Percentiles rank a stretch among this genome's conserved stretches.
Evolutionary conservation across 2,797 vertebrate genomes (phyloP).

Genomic region (Thunnus albacares): DNA sequence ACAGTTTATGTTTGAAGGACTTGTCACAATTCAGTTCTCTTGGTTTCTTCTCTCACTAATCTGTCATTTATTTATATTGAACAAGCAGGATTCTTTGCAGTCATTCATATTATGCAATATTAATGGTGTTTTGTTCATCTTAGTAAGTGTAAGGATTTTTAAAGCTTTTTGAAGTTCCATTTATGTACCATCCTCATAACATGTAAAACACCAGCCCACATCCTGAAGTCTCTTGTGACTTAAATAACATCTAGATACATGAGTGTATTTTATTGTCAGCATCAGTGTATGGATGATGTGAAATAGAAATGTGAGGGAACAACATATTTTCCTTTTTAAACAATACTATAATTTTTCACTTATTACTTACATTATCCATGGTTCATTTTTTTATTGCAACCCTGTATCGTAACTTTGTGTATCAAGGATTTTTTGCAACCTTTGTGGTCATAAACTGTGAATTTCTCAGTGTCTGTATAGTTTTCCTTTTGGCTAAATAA

Average conservation of each 20-base stretch:
- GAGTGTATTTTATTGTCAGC: neutral
- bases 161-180: no score
- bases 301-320: neutral
- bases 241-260: conserved; percentile 18
- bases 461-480: neutral
- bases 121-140: neutral
- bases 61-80: neutral
- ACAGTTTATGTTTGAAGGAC: neutral
- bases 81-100: neutral
- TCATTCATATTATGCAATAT: neutral
- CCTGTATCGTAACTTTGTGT: conserved; percentile 8
- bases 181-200: no score
- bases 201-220: neutral
- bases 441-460: conserved; percentile 4
- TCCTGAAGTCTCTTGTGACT: conserved; percentile 2
- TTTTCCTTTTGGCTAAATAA: conserved; percentile 23
- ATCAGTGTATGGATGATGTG: conserved; percentile 14
- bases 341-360: neutral
- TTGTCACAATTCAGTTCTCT: neutral
- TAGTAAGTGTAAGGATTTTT: no score
- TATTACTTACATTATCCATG: conserved; percentile 8
- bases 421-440: conserved; percentile 17
- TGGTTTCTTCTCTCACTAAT: conserved; percentile 16
- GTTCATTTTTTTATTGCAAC: neutral
- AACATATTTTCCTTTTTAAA: neutral